Base-by-base conservation (phyloP, 1,140 invertebrate species). In the Agrypnia vestita region DNA sequence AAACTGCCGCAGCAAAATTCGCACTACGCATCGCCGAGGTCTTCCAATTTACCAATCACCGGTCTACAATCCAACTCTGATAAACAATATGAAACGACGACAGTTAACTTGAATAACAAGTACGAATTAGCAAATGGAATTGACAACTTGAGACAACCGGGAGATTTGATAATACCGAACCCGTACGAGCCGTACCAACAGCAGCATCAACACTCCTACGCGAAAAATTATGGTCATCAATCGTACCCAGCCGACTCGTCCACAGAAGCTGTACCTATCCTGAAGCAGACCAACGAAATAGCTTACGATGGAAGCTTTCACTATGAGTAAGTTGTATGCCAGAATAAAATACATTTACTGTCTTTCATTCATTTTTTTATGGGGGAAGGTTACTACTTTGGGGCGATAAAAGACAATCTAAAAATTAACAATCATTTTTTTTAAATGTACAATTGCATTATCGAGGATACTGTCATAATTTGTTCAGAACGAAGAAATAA, bases 261-360 rank as follows among this genome's bases (percentile, higher is more conserved):
- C 53, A 89, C 89, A 13, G 86, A 88, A 43, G 85, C 87, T 9
- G 86, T 90, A 82, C 88, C 89, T 17, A 89, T 90, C 64, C 80
- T 90, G 64, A 85, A 88, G 47, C 85, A 89, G 59, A 88, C 87
- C 17, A 88, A 87, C 76, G 89, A 90, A 87, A 90, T 89, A 88
- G 89, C 88, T 83, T 85, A 88, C 75, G 88, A 90, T 84, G 89
- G 89, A 73, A 90, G 88, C 82, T 90, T 88, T 79, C 89, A 88
- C 76, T 90, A 89, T 62, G 89, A 90, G 89, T 90, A 86, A 87
- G 88, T 87, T 43, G 0, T 15, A 61, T 35, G 6, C 25, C 25
- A 35, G 25, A 3, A 6, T 35, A 35, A 35, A 35, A 35, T 35
- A 35, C 25, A 35, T n/a, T n/a, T n/a, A n/a, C n/a, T n/a, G n/a